Evolutionary conservation across 2,113 vertebrate genomes (phyloP).

Genomic region (Chitala chitala): DNA sequence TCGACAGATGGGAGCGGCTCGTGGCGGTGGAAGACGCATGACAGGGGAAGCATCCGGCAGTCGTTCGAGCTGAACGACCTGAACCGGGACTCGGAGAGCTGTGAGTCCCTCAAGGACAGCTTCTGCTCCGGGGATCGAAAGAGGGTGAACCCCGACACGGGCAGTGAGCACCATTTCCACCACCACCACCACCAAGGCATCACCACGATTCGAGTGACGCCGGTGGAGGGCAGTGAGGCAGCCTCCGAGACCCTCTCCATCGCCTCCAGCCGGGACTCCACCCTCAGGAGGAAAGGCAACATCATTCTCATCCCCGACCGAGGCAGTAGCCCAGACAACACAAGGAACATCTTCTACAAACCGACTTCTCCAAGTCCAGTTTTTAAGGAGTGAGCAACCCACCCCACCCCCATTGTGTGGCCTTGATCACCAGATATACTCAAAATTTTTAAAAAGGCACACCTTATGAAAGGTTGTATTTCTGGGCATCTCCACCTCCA

Average conservation of each 20-base stretch:
- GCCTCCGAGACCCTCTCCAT: conserved; percentile 83
- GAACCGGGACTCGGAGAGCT: conserved; percentile 81
- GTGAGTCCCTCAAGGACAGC: conserved; percentile 79
- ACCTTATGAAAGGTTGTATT: conserved; percentile 46
- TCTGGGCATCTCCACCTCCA: conserved; percentile 37
- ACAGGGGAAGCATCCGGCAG: conserved; percentile 77
- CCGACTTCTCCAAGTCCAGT: conserved; percentile 73
- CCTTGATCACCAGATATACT: conserved; percentile 23
- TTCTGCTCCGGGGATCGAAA: conserved; percentile 73
- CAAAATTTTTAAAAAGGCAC: not conserved
- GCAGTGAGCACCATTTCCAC: conserved; percentile 55
- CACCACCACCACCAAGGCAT: conserved; percentile 82
- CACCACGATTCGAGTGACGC: conserved; percentile 86
- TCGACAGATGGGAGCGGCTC: conserved; percentile 85
- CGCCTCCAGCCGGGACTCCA: conserved; percentile 88
- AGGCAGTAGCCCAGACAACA: conserved; percentile 76
- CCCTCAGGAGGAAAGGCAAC: conserved; percentile 78
- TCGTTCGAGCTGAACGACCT: conserved; percentile 82
- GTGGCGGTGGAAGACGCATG: conserved; percentile 89
- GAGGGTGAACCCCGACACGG: conserved; percentile 70
- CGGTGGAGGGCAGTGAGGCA: conserved; percentile 84
- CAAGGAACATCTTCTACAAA: conserved; percentile 79
- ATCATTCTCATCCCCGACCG: conserved; percentile 71
- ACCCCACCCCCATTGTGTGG: conserved; percentile 31
- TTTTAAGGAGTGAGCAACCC: conserved; percentile 66